Evolutionary conservation across 1,140 invertebrate genomes (phyloP), one percentile per base, ranked within the genome.

Genomic region (Sycophila sp.): DNA sequence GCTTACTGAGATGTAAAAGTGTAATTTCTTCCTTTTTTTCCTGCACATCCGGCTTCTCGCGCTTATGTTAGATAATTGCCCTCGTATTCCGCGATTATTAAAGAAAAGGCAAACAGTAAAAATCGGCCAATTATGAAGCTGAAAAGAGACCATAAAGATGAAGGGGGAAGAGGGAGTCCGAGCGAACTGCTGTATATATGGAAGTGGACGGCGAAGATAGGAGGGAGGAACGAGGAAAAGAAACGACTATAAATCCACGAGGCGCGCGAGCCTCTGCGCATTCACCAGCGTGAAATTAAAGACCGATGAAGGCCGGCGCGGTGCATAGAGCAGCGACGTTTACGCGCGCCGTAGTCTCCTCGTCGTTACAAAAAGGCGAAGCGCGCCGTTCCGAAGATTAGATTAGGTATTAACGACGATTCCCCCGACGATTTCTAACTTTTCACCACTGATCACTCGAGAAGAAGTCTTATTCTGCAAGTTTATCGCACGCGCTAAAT

Each of bases 211-310:
- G n/a, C n/a, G n/a, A 59, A 69, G 45, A 42, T 60, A 62, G 36
- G 53, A 51, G 49, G 10, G 42, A 45, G 53, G 24, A 13, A 32
- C 60, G 36, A 69, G 17, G 15, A 59, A 59, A 51, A 17, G 32
- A 59, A 51, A 59, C 2, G 38, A 67, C 64, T 30, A 67, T 67
- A 58, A 58, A 58, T 67, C 26, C 17, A 60, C 19, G 34, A 22
- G 22, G 49, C 6, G 49, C 34, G 22, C 15, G 47, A 62, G 68
- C n/a, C 72, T 69, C 71, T 53, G 67, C 42, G 69, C 74, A 78
- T 69, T 73, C 75, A 78, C 59, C 53, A 75, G 71, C 80, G 78
- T 81, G 78, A 80, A 81, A 81, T 81, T 77, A 81, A 81, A 75
- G 55, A 63, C 53, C 56, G 49, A 65, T 70, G 66, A 66, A 58